Percentiles rank a stretch among this genome's conserved stretches.
Conservation (phyloP, 2,113 vertebrate species). For the Hirundichthys speculiger region DNA sequence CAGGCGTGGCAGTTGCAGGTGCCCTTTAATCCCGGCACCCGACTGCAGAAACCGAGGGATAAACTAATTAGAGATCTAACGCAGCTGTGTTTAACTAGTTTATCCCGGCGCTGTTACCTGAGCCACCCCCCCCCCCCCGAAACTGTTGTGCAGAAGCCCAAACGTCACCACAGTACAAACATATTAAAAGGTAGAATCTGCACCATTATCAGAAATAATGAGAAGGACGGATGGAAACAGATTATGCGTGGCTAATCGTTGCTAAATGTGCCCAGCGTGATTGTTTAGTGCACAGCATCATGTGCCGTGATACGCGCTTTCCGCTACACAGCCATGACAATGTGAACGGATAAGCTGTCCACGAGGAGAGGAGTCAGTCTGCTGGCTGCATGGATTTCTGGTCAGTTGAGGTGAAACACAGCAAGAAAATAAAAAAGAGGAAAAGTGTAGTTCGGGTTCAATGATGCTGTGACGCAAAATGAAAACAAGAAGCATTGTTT, state of each 20-base stretch:
- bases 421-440: not conserved
- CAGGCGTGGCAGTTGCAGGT: too few relatives aligned
- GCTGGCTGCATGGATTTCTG: not conserved
- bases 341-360: not conserved
- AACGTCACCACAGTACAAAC: too few relatives aligned
- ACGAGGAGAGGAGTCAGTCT: not conserved
- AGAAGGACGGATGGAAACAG: not conserved
- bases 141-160: too few relatives aligned
- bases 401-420: not conserved
- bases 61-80: too few relatives aligned
- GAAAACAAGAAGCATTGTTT: not conserved
- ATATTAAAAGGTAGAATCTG: too few relatives aligned
- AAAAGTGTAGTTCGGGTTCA: not conserved
- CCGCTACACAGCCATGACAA: not conserved
- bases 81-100: too few relatives aligned
- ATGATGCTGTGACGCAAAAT: not conserved
- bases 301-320: too few relatives aligned
- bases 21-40: too few relatives aligned
- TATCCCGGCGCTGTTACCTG: too few relatives aligned
- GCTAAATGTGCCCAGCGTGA: not conserved
- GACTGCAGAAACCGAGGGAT: too few relatives aligned
- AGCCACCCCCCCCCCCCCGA: too few relatives aligned
- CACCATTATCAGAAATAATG: too few relatives aligned
- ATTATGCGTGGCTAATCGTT: conserved; percentile 5
- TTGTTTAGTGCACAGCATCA: not conserved